Percentiles rank a stretch among this genome's conserved stretches.
Conservation (phyloP, 2,888 invertebrate genomes). For the Pollenia amentaria region DNA sequence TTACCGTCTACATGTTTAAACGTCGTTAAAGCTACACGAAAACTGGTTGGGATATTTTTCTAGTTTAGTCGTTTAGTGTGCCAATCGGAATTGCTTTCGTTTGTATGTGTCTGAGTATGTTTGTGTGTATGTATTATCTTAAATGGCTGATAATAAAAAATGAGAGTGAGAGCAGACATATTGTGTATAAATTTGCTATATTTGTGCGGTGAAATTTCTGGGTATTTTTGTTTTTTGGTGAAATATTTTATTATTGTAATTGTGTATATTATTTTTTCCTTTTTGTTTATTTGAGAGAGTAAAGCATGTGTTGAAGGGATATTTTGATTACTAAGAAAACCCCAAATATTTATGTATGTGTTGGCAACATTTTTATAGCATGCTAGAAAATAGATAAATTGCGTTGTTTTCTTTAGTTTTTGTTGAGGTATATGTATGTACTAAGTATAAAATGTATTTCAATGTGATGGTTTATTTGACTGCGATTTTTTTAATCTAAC, state of each 20-base stretch:
- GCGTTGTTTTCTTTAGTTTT: conserved; percentile 31
- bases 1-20: conserved; percentile 81
- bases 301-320: conserved; percentile 28
- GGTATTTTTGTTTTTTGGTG: conserved; percentile 41
- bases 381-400: conserved; percentile 40
- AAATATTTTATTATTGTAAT: not conserved
- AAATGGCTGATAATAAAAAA: not conserved
- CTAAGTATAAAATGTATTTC: not conserved
- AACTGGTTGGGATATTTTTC: conserved; percentile 80
- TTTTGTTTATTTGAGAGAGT: conserved; percentile 64
- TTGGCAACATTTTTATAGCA: conserved; percentile 1
- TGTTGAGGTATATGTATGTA: not conserved
- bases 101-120: not conserved
- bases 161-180: conserved; percentile 31
- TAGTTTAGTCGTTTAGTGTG: conserved; percentile 64
- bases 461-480: not conserved
- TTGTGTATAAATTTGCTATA: not conserved
- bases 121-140: not conserved
- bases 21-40: conserved; percentile 84
- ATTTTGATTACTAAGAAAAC: not conserved
- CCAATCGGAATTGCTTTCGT: conserved; percentile 33
- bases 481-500: not conserved
- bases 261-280: not conserved
- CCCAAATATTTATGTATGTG: not conserved
- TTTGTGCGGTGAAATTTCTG: conserved; percentile 35